phyloP scores from a whole-genome alignment of 2,888 invertebrate species.

The Parochlus steinenii region DNA sequence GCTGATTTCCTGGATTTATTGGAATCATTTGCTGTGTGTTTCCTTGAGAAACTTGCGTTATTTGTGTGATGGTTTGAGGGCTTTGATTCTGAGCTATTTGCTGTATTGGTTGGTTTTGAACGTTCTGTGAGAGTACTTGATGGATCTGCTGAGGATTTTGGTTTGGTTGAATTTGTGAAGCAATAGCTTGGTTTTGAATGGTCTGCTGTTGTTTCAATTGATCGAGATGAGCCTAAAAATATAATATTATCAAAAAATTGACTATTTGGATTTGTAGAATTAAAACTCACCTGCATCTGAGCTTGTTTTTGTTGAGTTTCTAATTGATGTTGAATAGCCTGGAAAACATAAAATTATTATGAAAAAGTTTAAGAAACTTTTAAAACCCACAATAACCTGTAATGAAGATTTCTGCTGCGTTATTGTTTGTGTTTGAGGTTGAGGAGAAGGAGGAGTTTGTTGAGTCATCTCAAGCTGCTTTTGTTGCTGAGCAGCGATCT shows the following conservation, averaged over 20 bases:
- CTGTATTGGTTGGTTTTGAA: conserved; percentile 23
- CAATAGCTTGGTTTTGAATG: too few relatives aligned
- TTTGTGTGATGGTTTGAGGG: conserved; percentile 13
- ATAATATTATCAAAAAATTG: too few relatives aligned
- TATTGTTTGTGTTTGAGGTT: too few relatives aligned
- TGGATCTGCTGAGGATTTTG: conserved; percentile 18
- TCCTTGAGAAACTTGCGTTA: conserved; percentile 12
- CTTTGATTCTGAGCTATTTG: conserved; percentile 17
- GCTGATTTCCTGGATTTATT: background rate
- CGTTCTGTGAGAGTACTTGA: conserved; percentile 17
- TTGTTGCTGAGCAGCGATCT: conserved; percentile 9
- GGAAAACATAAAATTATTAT: too few relatives aligned
- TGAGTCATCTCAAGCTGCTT: conserved; percentile 30
- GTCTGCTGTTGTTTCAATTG: too few relatives aligned
- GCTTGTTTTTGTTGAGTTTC: conserved; percentile 18
- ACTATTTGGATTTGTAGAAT: too few relatives aligned
- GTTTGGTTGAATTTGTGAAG: conserved; percentile 16
- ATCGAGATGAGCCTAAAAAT: too few relatives aligned
- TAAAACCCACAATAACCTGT: too few relatives aligned
- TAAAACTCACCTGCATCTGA: conserved; percentile 14
- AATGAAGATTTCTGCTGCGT: too few relatives aligned
- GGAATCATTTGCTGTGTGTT: background rate
- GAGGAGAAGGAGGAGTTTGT: conserved; percentile 18
- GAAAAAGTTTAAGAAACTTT: too few relatives aligned
- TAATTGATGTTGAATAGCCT: background rate